phyloP scores from a whole-genome alignment of 2,888 invertebrate genomes.

The Perizoma affinitatum region DNA sequence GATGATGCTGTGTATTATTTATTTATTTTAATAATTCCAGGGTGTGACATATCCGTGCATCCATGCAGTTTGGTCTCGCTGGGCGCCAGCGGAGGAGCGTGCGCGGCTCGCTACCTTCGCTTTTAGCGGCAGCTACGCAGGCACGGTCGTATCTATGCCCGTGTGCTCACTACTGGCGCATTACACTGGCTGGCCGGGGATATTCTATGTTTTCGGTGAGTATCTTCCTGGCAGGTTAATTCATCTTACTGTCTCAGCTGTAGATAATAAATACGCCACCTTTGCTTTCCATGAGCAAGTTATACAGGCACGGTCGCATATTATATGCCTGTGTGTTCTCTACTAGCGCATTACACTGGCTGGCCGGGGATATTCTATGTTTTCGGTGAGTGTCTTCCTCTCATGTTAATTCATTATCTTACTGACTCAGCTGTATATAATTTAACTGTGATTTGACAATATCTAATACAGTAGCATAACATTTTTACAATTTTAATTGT shows the following conservation, averaged over 20 bases:
- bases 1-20: too few species aligned
- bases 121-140: conserved; percentile 93
- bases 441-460: too few species aligned
- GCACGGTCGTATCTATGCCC: conserved; percentile 93
- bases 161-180: conserved; percentile 89
- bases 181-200: conserved; percentile 90
- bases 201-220: conserved; percentile 91
- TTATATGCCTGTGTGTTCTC: conserved; percentile 91
- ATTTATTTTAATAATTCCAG: conserved; percentile 57
- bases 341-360: conserved; percentile 88
- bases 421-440: too few species aligned
- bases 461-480: too few species aligned
- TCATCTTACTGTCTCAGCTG: too few species aligned
- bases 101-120: conserved; percentile 92
- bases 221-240: conserved; percentile 23
- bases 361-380: conserved; percentile 94
- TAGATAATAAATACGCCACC: too few species aligned
- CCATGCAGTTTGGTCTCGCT: conserved; percentile 92
- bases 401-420: too few species aligned
- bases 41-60: conserved; percentile 92
- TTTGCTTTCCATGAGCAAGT: conserved; percentile 94
- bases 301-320: conserved; percentile 93
- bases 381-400: conserved; percentile 79
- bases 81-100: conserved; percentile 92
- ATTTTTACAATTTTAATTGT: too few species aligned